phyloP scores from a whole-genome alignment of 2,888 invertebrate genomes.

The Argyresthia albistria region DNA sequence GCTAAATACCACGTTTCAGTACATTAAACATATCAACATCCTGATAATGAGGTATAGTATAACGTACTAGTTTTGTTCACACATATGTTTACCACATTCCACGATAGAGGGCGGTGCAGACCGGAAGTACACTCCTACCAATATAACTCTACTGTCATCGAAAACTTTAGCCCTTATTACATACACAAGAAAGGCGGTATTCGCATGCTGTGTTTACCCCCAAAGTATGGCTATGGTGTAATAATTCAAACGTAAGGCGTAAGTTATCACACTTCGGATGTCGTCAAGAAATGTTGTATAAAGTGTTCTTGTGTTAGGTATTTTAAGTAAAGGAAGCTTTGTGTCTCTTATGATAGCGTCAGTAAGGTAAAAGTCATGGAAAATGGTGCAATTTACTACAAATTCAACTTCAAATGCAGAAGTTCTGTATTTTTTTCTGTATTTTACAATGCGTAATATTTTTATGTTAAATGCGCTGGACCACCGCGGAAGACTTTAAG shows the following conservation, averaged over 20 bases:
- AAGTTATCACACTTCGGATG: conserved; percentile 20
- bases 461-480: no score
- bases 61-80: background rate
- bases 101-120: background rate
- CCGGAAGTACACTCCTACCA: background rate
- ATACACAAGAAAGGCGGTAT: no score
- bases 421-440: no score
- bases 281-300: background rate
- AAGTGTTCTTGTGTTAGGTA: background rate
- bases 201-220: no score
- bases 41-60: background rate
- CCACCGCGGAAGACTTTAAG: no score
- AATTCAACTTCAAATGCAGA: no score
- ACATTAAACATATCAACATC: conserved; percentile 1
- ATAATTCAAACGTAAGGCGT: conserved; percentile 46
- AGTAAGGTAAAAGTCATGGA: no score
- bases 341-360: no score
- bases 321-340: background rate
- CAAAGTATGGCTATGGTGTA: conserved; percentile 16
- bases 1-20: background rate
- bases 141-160: background rate
- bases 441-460: no score
- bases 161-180: no score
- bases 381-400: no score
- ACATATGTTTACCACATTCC: background rate